Conservation (phyloP, 2,113 vertebrate species). For the Danio rerio region GRCz12tu NC_133190.1:39511001-39511500, state of each 20-base stretch:
- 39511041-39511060: too few relatives aligned
- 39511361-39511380: not conserved
- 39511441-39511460: not conserved
- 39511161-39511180: too few relatives aligned
- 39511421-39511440: not conserved
- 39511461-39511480: not conserved
- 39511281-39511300: conserved; percentile 17
- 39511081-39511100: too few relatives aligned
- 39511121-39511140: too few relatives aligned
- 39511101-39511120: too few relatives aligned
- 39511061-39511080: too few relatives aligned
- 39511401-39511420: not conserved
- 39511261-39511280: conserved; percentile 1
- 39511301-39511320: not conserved
- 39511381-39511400: not conserved
- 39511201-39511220: not conserved
- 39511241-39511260: not conserved
- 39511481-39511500: not conserved
- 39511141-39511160: too few relatives aligned
- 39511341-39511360: not conserved
- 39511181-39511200: not conserved
- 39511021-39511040: too few relatives aligned
- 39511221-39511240: not conserved
- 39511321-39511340: not conserved
- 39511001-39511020: too few relatives aligned